Base-by-base conservation (phyloP, 2,113 vertebrate species). In the Oncorhynchus mykiss region DNA sequence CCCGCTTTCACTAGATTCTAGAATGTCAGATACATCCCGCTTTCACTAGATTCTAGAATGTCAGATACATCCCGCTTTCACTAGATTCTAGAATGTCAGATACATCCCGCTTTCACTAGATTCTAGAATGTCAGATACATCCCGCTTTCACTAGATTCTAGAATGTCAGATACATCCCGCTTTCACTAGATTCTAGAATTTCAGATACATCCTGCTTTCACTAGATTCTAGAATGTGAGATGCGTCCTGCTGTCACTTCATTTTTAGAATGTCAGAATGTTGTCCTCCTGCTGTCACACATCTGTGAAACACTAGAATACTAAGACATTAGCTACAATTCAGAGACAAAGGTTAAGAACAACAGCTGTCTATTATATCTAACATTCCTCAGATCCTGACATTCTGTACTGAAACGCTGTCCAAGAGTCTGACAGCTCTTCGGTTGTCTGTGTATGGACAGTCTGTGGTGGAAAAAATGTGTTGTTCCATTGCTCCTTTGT, bases 321-420 rank as follows among this genome's bases (percentile, higher is more conserved):
- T 78, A 78, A 83, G 74, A 0, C 4, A 27, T 9, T 60, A 64
- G 49, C 75, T 34, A 12, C 60, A 75, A 80, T 79, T 87, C 84
- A 88, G 78, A 73, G 51, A 54, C 75, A 66, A 82, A 87, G 88
- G 86, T 85, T 88, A 71, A 65, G 69, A 83, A 72, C 71, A 88
- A 88, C 90, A 84, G 87, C 84, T 86, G 85, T 87, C 87, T 60
- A 29, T 81, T 79, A 34, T 88, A 79, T 24, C 24, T 29, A 14
- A 67, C 81, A 92, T 88, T 89, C 87, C 54, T 79, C 18, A 66
- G 75, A 90, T 91, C 90, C 83, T 80, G 18, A 66, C 5, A 64
- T 90, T 91, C 83, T 81, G n/a, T 62, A 12, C 51, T 24, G 6
- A 62, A 62, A 22, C 1, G 5, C 6, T 49, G 54, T 78, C 82